Conservation (phyloP, 1,140 invertebrate genomes). For the Drosophila suzukii region DNA sequence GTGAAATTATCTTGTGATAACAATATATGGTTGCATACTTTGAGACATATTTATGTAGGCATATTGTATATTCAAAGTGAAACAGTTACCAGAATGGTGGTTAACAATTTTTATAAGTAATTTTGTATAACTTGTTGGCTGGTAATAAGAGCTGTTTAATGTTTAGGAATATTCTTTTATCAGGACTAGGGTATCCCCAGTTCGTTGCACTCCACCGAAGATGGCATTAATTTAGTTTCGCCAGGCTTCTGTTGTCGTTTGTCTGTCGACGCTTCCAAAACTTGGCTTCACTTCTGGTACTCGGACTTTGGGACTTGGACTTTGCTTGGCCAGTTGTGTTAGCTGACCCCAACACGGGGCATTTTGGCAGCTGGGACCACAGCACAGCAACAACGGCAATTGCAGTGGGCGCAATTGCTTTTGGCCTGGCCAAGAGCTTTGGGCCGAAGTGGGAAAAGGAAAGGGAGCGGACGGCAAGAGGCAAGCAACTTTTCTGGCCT, state of each 20-base stretch:
- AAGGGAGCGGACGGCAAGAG: no score
- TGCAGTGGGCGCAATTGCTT: conserved; percentile 76
- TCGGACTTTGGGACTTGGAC: conserved; percentile 42
- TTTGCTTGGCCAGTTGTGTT: conserved; percentile 36
- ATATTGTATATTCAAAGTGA: no score
- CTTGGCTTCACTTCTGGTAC: conserved; percentile 26
- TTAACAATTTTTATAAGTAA: no score
- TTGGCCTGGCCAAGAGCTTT: conserved; percentile 54
- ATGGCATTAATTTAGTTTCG: conserved; percentile 42
- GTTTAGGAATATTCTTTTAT: not conserved
- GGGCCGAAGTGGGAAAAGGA: conserved; percentile 28
- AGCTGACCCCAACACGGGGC: conserved; percentile 56
- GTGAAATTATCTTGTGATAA: no score
- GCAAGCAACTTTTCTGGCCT: conserved; percentile 50
- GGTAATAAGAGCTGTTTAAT: not conserved
- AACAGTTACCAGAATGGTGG: no score
- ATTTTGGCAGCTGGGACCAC: conserved; percentile 75
- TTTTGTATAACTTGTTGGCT: not conserved
- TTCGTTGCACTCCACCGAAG: conserved; percentile 17
- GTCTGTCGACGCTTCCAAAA: conserved; percentile 34
- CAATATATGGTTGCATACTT: no score
- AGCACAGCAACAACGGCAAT: conserved; percentile 31
- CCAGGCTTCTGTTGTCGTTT: conserved; percentile 27
- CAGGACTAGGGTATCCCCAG: not conserved
- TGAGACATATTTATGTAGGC: no score